Conservation (phyloP, 2,888 invertebrate species). For the Archaeoteleia sp. region DNA sequence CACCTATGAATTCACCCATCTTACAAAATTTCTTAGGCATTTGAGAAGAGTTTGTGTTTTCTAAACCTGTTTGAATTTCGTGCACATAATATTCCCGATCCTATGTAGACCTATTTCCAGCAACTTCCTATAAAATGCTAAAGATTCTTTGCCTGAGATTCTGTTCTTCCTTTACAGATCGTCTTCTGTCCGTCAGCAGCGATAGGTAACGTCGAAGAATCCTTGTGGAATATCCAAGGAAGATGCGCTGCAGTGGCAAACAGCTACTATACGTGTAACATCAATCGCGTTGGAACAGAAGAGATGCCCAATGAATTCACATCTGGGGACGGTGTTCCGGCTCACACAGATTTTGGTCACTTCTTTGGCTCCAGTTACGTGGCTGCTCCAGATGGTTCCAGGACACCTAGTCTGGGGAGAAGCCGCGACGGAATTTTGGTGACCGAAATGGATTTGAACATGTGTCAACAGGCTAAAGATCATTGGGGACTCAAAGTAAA, state of each 20-base stretch:
- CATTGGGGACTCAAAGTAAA: slow-evolving; percentile 92
- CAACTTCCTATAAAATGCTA: not conserved
- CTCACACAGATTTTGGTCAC: slow-evolving; percentile 88
- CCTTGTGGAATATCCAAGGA: slow-evolving; percentile 96
- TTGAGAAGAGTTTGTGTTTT: too few species aligned
- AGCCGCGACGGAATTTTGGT: slow-evolving; percentile 89
- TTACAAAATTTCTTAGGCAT: too few species aligned
- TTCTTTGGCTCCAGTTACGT: slow-evolving; percentile 98
- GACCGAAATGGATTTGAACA: slow-evolving; percentile 92
- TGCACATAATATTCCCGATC: too few species aligned
- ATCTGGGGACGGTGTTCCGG: slow-evolving; percentile 87
- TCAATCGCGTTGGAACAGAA: slow-evolving; percentile 96
- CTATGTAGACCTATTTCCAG: too few species aligned
- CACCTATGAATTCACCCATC: too few species aligned
- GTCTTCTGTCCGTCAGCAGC: slow-evolving; percentile 99
- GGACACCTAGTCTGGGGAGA: slow-evolving; percentile 91
- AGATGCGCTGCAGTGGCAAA: slow-evolving; percentile 97
- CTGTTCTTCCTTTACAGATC: slow-evolving; percentile 77
- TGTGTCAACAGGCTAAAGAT: slow-evolving; percentile 95
- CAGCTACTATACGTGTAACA: slow-evolving; percentile 93
- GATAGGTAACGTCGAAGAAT: slow-evolving; percentile 81
- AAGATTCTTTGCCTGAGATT: too few species aligned
- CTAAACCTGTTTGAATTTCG: too few species aligned
- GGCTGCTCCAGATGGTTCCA: slow-evolving; percentile 92
- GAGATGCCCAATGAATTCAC: slow-evolving; percentile 87